phyloP scores from a whole-genome alignment of 2,113 vertebrate genomes.

The Forbesichthys agassizii region DNA sequence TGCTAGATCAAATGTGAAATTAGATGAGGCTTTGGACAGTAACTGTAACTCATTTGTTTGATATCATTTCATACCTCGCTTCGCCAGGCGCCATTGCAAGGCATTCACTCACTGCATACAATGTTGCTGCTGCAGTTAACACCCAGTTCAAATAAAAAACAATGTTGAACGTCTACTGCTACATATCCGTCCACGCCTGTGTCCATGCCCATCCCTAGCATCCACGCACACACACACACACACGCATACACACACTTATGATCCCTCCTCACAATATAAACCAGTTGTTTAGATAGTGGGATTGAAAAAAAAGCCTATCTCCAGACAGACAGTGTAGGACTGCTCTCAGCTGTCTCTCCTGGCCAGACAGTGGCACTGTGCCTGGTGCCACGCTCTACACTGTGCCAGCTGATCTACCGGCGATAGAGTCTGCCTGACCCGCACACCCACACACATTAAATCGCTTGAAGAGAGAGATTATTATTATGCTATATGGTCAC shows the following conservation, averaged over 20 bases:
- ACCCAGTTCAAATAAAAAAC: too few species aligned
- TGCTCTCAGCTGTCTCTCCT: constrained; percentile 58
- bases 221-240: constrained; percentile 12
- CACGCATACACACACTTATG: not conserved
- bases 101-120: too few species aligned
- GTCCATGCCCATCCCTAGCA: not conserved
- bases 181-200: not conserved
- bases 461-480: constrained; percentile 54
- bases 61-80: too few species aligned
- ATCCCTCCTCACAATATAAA: constrained; percentile 30
- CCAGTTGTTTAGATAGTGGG: constrained; percentile 32
- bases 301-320: constrained; percentile 34
- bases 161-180: not conserved
- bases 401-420: constrained; percentile 67
- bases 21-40: too few species aligned
- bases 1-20: too few species aligned
- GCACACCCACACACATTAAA: constrained; percentile 51
- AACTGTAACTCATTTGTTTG: too few species aligned
- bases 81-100: too few species aligned
- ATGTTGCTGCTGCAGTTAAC: too few species aligned
- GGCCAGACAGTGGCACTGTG: constrained; percentile 65
- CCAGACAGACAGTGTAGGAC: constrained; percentile 28
- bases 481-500: constrained; percentile 58
- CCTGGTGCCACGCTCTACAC: constrained; percentile 63
- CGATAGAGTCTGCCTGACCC: constrained; percentile 54